Base-by-base conservation (phyloP, 1,140 invertebrate species). In the Lepidostoma basale region DNA sequence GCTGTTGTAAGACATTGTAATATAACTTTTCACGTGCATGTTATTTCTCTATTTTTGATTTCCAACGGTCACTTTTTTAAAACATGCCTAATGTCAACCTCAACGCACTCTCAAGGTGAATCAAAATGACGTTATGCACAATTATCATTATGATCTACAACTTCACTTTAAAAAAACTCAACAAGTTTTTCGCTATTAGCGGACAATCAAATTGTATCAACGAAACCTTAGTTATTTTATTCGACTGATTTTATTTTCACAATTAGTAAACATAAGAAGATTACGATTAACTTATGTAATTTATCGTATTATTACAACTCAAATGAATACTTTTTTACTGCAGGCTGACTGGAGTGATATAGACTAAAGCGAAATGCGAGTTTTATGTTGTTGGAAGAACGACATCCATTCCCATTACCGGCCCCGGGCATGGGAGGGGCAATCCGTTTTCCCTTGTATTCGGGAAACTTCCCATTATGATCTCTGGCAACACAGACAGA, bases 401-500 rank as follows among this genome's bases (percentile, higher is more conserved):
- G 69, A 63, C 69, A 70, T 70, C 49, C 47, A 70, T 67, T 70
- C 68, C 42, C 62, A 70, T 70, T 70, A 65, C 68, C 52, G 12
- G 22, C 25, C 33, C 25, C 42, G 20, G 39, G 62, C 16, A 33
- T 12, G 63, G 63, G 64, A n/a, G 10, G 56, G 69, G 66, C 58
- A 67, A 70, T 67, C 64, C 63, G 69, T 67, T 70, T 58, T 49
- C 28, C 60, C 42, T 23, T 60, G 69, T 70, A 52, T 70, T 67
- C 63, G 64, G 68, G 36, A 67, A 67, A 70, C 69, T 70, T 67
- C 59, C 39, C 69, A 70, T 70, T 66, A 70, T 70, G 63, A 70
- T 70, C 69, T 56, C 69, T 59, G 30, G 30, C 54, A 23, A 40
- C 42, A 18, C 54, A 59, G 52, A 56, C 52, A 56, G 30, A 39